Conservation (phyloP, 1,140 invertebrate species). For the Drosophila simulans region DNA sequence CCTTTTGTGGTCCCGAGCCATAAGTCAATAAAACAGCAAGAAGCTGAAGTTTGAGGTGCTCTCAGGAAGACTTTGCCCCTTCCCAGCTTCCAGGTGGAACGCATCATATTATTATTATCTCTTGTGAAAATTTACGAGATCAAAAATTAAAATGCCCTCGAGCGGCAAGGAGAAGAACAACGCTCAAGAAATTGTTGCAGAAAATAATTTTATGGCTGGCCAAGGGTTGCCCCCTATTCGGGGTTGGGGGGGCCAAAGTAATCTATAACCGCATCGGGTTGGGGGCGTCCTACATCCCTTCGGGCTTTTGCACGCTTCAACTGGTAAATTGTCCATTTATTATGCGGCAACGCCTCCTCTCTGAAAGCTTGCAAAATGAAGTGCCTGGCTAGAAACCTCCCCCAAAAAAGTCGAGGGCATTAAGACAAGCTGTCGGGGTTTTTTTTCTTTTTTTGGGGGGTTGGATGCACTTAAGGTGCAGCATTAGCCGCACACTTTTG, state of each 20-base stretch:
- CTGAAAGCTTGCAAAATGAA: slow-evolving; percentile 68
- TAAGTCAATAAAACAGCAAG: slow-evolving; percentile 66
- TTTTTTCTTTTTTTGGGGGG: slow-evolving; percentile 2
- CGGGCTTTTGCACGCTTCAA: slow-evolving; percentile 76
- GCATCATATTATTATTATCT: slow-evolving; percentile 82
- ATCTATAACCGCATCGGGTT: slow-evolving; percentile 71
- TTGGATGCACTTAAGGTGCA: slow-evolving; percentile 77
- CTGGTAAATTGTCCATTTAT: slow-evolving; percentile 83
- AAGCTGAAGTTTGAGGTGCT: slow-evolving; percentile 27
- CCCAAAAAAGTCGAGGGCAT: slow-evolving; percentile 45
- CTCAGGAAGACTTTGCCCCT: background rate
- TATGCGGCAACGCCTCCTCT: slow-evolving; percentile 82
- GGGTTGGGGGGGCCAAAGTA: slow-evolving; percentile 48
- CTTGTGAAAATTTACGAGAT: slow-evolving; percentile 83
- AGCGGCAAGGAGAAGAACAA: slow-evolving; percentile 30
- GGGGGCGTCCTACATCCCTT: slow-evolving; percentile 59
- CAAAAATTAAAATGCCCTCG: slow-evolving; percentile 82
- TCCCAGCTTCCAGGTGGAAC: slow-evolving; percentile 54
- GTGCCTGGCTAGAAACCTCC: slow-evolving; percentile 38
- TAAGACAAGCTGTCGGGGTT: slow-evolving; percentile 72
- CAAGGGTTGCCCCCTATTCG: slow-evolving; percentile 60
- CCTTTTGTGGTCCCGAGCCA: slow-evolving; percentile 72
- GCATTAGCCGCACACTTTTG: slow-evolving; percentile 77
- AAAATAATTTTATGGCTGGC: slow-evolving; percentile 79
- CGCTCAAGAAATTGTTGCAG: slow-evolving; percentile 78